These are phyloP conservation scores for Harpegnathos saltator DNA, from an alignment of 1,140 invertebrate genomes.

Conservation along the genomic window DNA sequence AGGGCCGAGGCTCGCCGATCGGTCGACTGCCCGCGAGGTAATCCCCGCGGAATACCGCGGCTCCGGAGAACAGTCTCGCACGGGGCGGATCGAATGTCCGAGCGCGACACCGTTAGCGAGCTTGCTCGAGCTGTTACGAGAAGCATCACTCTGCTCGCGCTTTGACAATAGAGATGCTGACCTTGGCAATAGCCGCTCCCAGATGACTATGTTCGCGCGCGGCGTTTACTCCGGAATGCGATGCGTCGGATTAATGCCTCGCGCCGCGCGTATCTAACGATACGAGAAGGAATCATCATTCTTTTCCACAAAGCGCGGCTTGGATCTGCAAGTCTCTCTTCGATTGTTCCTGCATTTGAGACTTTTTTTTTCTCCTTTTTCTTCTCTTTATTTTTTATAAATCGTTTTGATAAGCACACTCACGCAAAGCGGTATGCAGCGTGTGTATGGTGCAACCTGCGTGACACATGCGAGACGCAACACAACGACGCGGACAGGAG, in stretches of 20 bases:
- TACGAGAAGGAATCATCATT: no score
- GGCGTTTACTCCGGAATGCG: neutral
- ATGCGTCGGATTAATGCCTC: neutral
- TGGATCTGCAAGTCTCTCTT: no score
- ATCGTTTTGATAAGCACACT: no score
- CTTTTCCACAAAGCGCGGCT: no score
- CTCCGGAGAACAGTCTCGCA: neutral
- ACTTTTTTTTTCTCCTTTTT: no score
- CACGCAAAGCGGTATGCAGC: no score
- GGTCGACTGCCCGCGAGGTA: constrained; percentile 85
- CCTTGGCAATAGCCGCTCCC: constrained; percentile 80
- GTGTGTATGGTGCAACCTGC: no score
- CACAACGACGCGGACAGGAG: constrained; percentile 7
- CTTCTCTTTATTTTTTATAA: no score
- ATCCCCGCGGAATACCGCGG: constrained; percentile 5
- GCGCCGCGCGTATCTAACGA: no score
- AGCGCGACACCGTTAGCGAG: neutral
- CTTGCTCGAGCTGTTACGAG: constrained; percentile 61
- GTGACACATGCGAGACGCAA: neutral
- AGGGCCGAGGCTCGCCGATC: constrained; percentile 84
- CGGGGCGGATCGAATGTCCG: constrained; percentile 13
- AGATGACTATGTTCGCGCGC: constrained; percentile 60
- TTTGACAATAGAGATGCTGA: constrained; percentile 63
- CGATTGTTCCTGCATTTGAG: no score
- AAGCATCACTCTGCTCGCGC: constrained; percentile 61